These are phyloP conservation scores for Patiria pectinifera DNA, from an alignment of 53 echinoderm and acorn worm species.

Conservation along the genomic window DNA sequence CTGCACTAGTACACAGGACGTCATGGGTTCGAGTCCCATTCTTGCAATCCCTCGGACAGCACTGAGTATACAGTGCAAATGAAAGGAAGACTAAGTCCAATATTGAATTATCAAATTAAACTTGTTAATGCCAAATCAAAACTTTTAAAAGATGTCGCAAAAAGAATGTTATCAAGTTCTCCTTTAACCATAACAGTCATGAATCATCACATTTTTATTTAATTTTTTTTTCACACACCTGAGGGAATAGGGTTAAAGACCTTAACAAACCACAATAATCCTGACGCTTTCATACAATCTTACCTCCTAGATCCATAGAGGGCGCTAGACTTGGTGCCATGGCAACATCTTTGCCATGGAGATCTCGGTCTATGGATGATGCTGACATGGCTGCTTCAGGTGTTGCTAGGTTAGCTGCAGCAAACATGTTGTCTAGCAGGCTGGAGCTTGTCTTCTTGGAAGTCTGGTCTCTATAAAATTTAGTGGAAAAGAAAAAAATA, in stretches of 20 bases:
- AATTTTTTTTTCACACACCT: not conserved
- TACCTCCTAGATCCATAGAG: conserved; percentile 59
- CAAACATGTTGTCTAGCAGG: conserved; percentile 49
- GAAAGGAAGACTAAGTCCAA: no score
- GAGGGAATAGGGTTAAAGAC: not conserved
- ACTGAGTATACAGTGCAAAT: no score
- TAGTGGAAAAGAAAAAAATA: not conserved
- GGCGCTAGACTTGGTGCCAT: not conserved
- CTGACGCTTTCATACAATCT: not conserved
- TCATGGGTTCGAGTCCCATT: no score
- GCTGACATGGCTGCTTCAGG: not conserved
- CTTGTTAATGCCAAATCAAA: no score
- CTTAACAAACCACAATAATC: no score
- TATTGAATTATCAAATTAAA: no score
- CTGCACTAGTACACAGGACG: no score
- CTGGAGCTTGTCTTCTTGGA: conserved; percentile 26
- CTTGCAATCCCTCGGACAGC: no score
- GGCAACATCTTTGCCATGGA: not conserved
- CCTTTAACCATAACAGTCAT: no score
- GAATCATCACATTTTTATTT: no score
- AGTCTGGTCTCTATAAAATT: conserved; percentile 5
- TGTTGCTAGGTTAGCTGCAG: not conserved
- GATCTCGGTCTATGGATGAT: not conserved
- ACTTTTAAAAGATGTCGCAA: no score
- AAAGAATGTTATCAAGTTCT: no score